phyloP scores from a whole-genome alignment of 2,888 invertebrate species.

The Tupiocoris notatus region DNA sequence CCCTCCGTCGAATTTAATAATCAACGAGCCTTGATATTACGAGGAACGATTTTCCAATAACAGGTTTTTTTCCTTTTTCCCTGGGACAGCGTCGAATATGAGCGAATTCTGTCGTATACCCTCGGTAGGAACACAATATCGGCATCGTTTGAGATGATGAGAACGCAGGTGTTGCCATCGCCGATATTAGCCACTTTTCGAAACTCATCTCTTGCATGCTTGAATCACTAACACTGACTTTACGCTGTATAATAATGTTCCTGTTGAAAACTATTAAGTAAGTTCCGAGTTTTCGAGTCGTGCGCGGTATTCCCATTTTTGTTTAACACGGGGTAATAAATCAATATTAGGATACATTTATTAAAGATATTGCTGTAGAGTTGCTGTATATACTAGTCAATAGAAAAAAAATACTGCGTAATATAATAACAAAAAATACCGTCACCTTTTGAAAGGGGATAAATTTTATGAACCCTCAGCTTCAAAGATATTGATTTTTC shows the following conservation, averaged over 20 bases:
- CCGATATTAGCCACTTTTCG: background rate
- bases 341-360: too few species aligned
- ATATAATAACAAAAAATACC: too few species aligned
- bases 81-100: background rate
- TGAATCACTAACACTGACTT: background rate
- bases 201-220: background rate
- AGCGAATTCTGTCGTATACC: background rate
- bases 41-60: background rate
- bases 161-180: background rate
- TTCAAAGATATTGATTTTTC: too few species aligned
- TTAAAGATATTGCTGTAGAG: too few species aligned
- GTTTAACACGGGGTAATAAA: too few species aligned
- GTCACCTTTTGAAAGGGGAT: too few species aligned
- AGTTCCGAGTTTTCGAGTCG: too few species aligned
- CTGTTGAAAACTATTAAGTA: background rate
- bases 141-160: background rate
- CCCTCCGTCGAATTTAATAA: background rate
- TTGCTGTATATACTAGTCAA: too few species aligned
- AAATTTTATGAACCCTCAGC: too few species aligned
- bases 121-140: background rate
- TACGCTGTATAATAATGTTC: background rate
- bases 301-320: too few species aligned
- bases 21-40: background rate
- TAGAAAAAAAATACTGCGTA: too few species aligned
- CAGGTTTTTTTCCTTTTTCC: background rate